These are phyloP conservation scores for Spodoptera exigua DNA, from an alignment of 2,888 invertebrate genomes.

Conservation along the genomic window DNA sequence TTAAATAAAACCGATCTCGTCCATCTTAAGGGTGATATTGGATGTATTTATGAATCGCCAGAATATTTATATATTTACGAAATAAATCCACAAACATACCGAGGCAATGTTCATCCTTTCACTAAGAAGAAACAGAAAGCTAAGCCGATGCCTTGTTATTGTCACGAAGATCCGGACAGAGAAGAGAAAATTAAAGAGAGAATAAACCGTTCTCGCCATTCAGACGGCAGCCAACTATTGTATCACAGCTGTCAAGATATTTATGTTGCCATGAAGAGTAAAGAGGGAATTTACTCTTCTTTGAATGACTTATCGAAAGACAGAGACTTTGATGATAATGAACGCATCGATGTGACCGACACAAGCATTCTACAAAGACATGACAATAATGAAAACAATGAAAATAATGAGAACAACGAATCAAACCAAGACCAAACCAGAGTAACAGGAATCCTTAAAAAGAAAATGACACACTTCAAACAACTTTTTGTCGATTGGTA, in stretches of 20 bases:
- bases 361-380: slow-evolving; percentile 34
- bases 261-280: slow-evolving; percentile 45
- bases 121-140: slow-evolving; percentile 66
- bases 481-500: slow-evolving; percentile 69
- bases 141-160: slow-evolving; percentile 72
- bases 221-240: slow-evolving; percentile 54
- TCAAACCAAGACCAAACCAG: slow-evolving; percentile 30
- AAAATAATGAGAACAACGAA: slow-evolving; percentile 43
- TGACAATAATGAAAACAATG: slow-evolving; percentile 46
- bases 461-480: slow-evolving; percentile 72
- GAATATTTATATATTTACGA: slow-evolving; percentile 71
- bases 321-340: background rate
- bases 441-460: slow-evolving; percentile 58
- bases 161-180: slow-evolving; percentile 62
- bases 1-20: slow-evolving; percentile 55
- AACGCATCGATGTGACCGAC: slow-evolving; percentile 21
- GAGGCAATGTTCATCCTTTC: slow-evolving; percentile 68
- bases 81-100: slow-evolving; percentile 64
- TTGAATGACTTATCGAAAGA: slow-evolving; percentile 23
- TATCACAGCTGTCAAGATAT: slow-evolving; percentile 70
- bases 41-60: slow-evolving; percentile 67
- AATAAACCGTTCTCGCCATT: slow-evolving; percentile 24
- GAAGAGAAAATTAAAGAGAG: slow-evolving; percentile 41
- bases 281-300: slow-evolving; percentile 46
- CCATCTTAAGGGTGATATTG: slow-evolving; percentile 71